Evolutionary conservation across 2,113 vertebrate species (phyloP).

Genomic region (Lepisosteus oculatus): DNA sequence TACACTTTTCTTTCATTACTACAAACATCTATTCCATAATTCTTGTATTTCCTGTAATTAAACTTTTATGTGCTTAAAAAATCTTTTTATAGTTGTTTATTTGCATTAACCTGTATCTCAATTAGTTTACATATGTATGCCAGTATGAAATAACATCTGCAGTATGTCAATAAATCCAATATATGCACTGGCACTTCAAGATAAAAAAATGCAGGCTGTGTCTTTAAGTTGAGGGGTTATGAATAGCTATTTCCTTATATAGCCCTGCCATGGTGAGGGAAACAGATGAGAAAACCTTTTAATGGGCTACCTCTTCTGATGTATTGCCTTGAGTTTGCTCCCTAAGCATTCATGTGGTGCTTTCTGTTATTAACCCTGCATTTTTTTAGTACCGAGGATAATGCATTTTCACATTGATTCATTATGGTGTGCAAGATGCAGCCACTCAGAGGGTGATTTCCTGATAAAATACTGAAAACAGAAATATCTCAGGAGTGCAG

Average conservation of each 20-base stretch:
- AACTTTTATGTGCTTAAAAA: too few relatives aligned
- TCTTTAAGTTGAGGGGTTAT: neutral
- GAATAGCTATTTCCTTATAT: neutral
- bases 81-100: too few relatives aligned
- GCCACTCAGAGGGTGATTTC: neutral
- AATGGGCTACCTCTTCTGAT: neutral
- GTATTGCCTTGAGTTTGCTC: neutral
- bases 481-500: neutral
- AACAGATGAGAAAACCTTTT: slow-evolving; percentile 4
- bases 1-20: too few relatives aligned
- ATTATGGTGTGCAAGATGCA: slow-evolving; percentile 2
- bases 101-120: too few relatives aligned
- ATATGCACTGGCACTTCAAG: neutral
- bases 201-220: neutral
- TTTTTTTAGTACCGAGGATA: neutral
- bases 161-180: too few relatives aligned
- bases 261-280: neutral
- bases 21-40: too few relatives aligned
- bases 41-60: too few relatives aligned
- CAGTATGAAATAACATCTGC: too few relatives aligned
- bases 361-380: neutral
- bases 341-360: neutral
- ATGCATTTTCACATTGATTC: slow-evolving; percentile 5
- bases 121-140: too few relatives aligned
- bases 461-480: neutral